Base-by-base conservation (phyloP, 1,140 invertebrate genomes). In the Lepidurus packardi region DNA sequence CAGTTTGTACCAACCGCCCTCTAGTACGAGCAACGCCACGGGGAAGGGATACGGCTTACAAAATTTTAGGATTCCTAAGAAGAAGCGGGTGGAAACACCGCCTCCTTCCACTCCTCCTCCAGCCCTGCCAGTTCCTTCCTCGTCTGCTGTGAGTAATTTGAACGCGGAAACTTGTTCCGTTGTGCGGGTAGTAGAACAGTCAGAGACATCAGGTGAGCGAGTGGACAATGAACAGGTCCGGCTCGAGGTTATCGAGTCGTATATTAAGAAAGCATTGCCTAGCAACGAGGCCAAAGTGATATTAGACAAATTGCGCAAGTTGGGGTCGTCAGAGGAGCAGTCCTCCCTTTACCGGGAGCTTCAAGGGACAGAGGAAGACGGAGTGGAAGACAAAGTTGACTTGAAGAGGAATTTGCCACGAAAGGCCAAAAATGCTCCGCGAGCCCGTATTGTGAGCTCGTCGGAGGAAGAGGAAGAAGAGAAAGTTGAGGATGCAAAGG, bases 21-120 rank as follows among this genome's bases (percentile, higher is more conserved):
- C 88, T 79, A 84, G 82, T 79, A 84, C 80, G 73, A 81, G 82
- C 3, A 85, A 84, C 78, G 53, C 21, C 1, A 85, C 85, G 9
- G 85, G 84, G 9, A 85, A 85, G 77, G 88, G 87, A 5, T 88
- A 87, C 83, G 87, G 88, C 8, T 84, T 90, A 0, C 89, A 90
- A 81, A 88, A 89, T 76, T 91, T 89, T 78, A 89, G 88, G 83
- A 91, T 90, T 80, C 90, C 90, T 1, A 90, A 90, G 84, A 87
- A 89, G 45, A 88, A 87, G 82, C 85, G 85, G 6, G 77, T 44
- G 75, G 75, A 7, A 41, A 34, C 21, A 76, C 76, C 82, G 1
- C 78, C 82, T 8, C 79, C 82, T 25, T 78, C 78, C n/a, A 47
- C 73, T 9, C 24, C 77, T 42, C 45, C 47, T 34, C 77, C 41